Evolutionary conservation across 1,140 invertebrate species (phyloP), one percentile per base, ranked within the genome.

Genomic region (Druon quercuslanigerum): DNA sequence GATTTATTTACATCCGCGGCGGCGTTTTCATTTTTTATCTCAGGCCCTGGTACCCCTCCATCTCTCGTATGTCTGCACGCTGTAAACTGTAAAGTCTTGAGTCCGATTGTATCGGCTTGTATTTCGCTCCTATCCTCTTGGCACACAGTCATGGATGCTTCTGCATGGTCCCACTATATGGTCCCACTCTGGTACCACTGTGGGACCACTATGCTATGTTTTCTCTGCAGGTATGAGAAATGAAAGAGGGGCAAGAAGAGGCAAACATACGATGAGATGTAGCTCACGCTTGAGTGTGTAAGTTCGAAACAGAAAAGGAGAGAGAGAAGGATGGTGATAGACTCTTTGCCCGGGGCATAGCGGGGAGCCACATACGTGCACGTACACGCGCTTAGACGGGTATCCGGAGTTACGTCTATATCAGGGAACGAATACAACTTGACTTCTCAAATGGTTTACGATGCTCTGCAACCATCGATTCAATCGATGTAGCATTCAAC

Each of bases 1-100:
- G 87, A 89, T 89, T 89, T 88, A 88, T 88, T 87, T 84, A 78
- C 84, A 82, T 86, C 78, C 79, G 76, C 77, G 54, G 79, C 79
- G 76, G 75, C 77, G 75, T 84, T 83, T 85, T 84, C 78, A 76
- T 83, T 85, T 80, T 85, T 83, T 83, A 78, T 76, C 57, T 79
- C 33, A 56, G 74, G 75, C 77, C 82, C 80, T 78, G 76, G 76
- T 79, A 60, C 79, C 74, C 75, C 80, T 77, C 74, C 82, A 77
- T 78, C 56, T 72, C 73, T 73, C 80, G 72, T 79, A 75, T 80
- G 82, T 86, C 84, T 81, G 81, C 80, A 83, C 83, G 51, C 84
- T 81, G 81, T 84, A 83, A 87, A 84, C 84, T 81, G 81, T 84
- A 83, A 87, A 84, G 20, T 83, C 78, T 77, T 46, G 77, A 79